Base-by-base conservation (phyloP, 2,888 invertebrate genomes). In the Andrena fulva region DNA sequence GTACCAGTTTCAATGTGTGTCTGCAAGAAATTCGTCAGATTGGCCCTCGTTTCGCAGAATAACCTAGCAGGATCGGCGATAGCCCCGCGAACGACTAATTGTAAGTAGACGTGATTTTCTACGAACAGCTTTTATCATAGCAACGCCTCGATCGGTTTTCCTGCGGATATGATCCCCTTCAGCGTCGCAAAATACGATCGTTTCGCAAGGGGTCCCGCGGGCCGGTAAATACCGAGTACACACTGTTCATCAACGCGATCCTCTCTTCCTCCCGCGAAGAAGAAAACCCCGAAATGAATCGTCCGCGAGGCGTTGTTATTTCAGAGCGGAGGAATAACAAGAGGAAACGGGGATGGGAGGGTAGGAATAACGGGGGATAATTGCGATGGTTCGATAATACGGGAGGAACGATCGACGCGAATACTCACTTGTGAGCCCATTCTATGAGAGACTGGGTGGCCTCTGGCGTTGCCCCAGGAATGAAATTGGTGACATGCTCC, bases 1-100 rank as follows among this genome's bases (percentile, higher is more conserved):
- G 94, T 90, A 95, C 94, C 89, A 96, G 92, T 91, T 90, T 91
- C 91, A 93, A 90, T 42, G 94, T 94, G 83, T 93, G 93, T 85
- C 93, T 94, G 85, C 3, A 85, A 89, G 24, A 48, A 66, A 79
- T 52, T 52, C 35, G 48, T 16, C 4, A 12, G 0, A 12, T 3
- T 29, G 5, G 1, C 20, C 3, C 12, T 59, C 5, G 29, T 27
- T n/a, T 31, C n/a, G 4, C 16, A 16, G 16, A n/a, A 20, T 10
- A 24, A 27, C 10, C 10, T 1, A 56, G 1, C 3, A 24, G 24
- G 24, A 27, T 3, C 20, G 24, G 8, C 10, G 24, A 54, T 20
- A 52, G 24, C 8, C 20, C 24, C 20, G 24, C 24, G 2, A 54
- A 54, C 3, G 54, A 24, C 24, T 1, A 12, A 20, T 20, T 20